Base-by-base conservation (phyloP, 2,888 invertebrate genomes). In the Himalopsyche kuldschensis region DNA sequence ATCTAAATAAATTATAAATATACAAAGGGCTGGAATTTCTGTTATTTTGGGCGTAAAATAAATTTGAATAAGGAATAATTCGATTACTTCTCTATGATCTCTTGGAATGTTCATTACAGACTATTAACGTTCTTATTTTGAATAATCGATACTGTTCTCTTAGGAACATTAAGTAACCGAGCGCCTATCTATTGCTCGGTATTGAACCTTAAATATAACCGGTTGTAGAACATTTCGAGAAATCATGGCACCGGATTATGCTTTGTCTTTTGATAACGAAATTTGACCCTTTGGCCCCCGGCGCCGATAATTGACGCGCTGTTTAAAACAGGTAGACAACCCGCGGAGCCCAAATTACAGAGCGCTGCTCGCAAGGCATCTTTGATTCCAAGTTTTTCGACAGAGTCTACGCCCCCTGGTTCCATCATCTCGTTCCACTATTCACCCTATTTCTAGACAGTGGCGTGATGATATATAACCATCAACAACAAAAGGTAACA, bases 271-370 rank as follows among this genome's bases (percentile, higher is more conserved):
- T 69, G 82, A 76, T 75, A 79, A 35, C 79, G 82, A 77, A 78
- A 78, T 79, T 69, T 79, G 79, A 75, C 41, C 79, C 79, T 41
- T 46, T 27, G 69, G 24, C 69, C 27, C 69, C 30, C 69, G 69
- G 69, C 69, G 76, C 35, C 31, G 84, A 81, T 85, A 83, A 83
- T 83, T 82, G 83, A 81, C 81, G 79, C 55, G 76, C 79, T 82
- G 83, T 83, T 85, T 79, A 81, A 82, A 82, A 78, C 82, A 80
- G 84, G 82, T 82, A 83, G 77, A 46, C 79, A 48, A 35, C 81
- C 83, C 80, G 81, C 69, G n/a, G 81, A 80, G 78, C 78, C 81
- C 69, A 85, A 85, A 85, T 85, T 85, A 85, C 79, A 85, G 80
- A 81, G 76, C 63, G 78, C 82, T 27, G 77, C 77, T 31, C 63